Base-by-base conservation (phyloP, 2,888 invertebrate species). In the Lepetodrilus schrolli region DNA sequence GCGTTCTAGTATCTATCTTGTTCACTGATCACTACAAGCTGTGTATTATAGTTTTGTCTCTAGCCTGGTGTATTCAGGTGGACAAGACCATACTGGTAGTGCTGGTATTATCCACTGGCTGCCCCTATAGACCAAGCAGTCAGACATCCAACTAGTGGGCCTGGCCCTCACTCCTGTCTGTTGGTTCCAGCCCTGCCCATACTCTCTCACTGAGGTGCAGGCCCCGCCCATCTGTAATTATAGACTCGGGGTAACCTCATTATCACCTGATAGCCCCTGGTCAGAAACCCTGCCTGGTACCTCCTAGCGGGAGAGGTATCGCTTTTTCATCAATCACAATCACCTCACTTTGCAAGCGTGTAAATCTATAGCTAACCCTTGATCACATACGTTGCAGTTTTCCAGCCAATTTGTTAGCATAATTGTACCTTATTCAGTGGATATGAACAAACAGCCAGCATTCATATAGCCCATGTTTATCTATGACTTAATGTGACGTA, bases 371-470 rank as follows among this genome's bases (percentile, higher is more conserved):
- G 26, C 26, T 30, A 30, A 17, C 58, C 30, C 58, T 30, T 34
- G 17, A 17, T 58, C 58, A 58, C 30, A 58, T 30, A n/a, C 26
- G 26, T 34, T 30, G 34, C 58, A 58, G 26, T 58, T 58, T 58
- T 58, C 58, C 58, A 58, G 58, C 58, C 58, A 58, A 58, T 58
- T 58, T 58, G 58, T 30, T 58, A 23, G n/a, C 23, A 34, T 58
- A 58, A 58, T 58, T 58, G 58, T 58, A 30, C 58, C 58, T 58
- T 58, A 26, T 13, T 30, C 58, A 17, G 4, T 26, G 17, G 26
- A 30, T 58, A 58, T 23, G 30, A 23, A 58, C 13, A 58, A 30
- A 58, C 30, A 30, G 30, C 58, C 34, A 34, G 17, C 30, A 26
- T 58, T 58, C 58, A 58, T 58, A 30, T 58, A 30, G 58, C 7